Conservation (phyloP, 2,113 vertebrate genomes). For the Nyctibius bracteatus region DNA sequence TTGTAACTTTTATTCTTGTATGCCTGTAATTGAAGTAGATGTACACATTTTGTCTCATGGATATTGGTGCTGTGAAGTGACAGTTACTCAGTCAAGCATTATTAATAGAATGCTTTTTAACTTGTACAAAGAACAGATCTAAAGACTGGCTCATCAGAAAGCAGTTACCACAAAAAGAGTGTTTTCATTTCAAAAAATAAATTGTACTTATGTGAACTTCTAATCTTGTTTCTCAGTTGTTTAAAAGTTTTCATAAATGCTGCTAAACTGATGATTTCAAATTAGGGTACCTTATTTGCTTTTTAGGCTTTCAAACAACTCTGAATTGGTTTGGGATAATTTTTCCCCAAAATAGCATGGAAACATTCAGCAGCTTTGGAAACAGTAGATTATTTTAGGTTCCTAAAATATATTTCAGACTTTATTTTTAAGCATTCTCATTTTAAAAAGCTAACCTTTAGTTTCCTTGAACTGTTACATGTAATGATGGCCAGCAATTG, state of each 20-base stretch:
- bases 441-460: not conserved
- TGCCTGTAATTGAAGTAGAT: not conserved
- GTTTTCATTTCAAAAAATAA: not conserved
- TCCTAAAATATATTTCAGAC: not conserved
- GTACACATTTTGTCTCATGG: not conserved
- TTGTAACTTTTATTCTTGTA: not conserved
- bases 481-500: not conserved
- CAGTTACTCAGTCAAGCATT: not conserved
- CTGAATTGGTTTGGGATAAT: not conserved
- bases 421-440: not conserved
- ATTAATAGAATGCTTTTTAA: not conserved
- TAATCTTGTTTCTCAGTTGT: not conserved
- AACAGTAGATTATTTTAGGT: not conserved
- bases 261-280: not conserved
- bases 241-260: not conserved
- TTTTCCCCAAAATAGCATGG: not conserved
- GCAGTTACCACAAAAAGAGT: not conserved
- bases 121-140: not conserved
- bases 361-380: not conserved
- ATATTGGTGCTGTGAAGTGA: not conserved
- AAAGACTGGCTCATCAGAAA: not conserved
- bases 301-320: not conserved
- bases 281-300: not conserved
- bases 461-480: not conserved
- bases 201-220: not conserved